Percentiles rank a stretch among this genome's conserved stretches.
phyloP scores from a whole-genome alignment of 2,113 vertebrate genomes.

The Podiceps cristatus region DNA sequence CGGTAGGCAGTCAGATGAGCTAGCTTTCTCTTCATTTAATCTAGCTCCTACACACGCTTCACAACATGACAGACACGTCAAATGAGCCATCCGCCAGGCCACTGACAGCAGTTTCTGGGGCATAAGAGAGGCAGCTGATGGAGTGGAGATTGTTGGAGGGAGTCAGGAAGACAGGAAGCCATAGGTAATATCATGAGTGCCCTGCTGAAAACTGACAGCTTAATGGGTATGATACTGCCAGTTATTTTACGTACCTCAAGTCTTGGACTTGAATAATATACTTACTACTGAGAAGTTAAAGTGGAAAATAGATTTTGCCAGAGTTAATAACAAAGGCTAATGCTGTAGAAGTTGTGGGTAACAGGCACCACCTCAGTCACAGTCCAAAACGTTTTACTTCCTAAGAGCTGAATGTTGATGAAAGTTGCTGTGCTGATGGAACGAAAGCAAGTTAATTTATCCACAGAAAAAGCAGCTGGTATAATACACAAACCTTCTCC shows the following conservation, averaged over 20 bases:
- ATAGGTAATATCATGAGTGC: not conserved
- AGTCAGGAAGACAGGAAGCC: conserved; percentile 18
- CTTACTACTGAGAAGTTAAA: conserved; percentile 16
- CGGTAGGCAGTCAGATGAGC: not conserved
- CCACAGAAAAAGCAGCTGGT: conserved; percentile 1
- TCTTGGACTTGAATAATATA: conserved; percentile 30
- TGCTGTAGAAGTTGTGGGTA: not conserved
- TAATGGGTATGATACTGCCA: conserved; percentile 4
- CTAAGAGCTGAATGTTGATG: not conserved
- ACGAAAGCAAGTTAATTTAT: conserved; percentile 3
- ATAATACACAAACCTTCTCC: not conserved
- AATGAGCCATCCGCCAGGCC: conserved; percentile 8
- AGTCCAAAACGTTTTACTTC: not conserved
- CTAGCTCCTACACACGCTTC: not conserved
- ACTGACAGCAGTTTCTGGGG: conserved; percentile 19
- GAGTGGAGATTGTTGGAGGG: conserved; percentile 17
- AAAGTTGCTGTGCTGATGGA: not conserved
- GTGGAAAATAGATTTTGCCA: not conserved
- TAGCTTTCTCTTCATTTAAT: conserved; percentile 22
- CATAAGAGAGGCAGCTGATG: conserved; percentile 14
- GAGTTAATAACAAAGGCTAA: not conserved
- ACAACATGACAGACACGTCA: conserved; percentile 27
- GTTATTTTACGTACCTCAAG: not conserved
- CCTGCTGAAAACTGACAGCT: conserved; percentile 45
- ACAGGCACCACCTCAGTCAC: not conserved